Percentiles rank a stretch among this genome's conserved stretches.
phyloP scores from a whole-genome alignment of 2,113 vertebrate genomes.

The Seriola quinqueradiata region DNA sequence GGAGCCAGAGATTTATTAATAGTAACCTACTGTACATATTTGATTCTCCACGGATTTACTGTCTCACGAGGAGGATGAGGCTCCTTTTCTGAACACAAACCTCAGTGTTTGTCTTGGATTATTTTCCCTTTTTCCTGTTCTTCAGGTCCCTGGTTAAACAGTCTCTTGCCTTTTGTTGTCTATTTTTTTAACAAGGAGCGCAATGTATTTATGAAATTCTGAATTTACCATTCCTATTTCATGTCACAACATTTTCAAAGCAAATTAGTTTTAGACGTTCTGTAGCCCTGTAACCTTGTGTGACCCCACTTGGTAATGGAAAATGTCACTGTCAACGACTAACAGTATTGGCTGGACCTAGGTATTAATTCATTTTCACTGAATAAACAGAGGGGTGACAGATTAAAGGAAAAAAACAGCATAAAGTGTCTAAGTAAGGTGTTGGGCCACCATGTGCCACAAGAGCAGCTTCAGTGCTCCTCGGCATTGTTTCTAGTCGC shows the following conservation, averaged over 20 bases:
- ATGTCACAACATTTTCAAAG: not conserved
- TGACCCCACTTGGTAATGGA: not conserved
- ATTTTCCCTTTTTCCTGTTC: slow-evolving; percentile 3
- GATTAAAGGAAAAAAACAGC: too few species aligned
- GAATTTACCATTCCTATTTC: not conserved
- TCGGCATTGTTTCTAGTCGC: too few species aligned
- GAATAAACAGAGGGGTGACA: too few species aligned
- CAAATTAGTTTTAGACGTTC: too few species aligned
- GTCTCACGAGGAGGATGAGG: slow-evolving; percentile 39
- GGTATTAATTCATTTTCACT: too few species aligned
- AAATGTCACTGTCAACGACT: too few species aligned
- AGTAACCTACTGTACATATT: slow-evolving; percentile 42
- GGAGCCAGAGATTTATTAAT: slow-evolving; percentile 36
- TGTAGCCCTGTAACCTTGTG: not conserved
- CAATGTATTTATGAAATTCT: not conserved
- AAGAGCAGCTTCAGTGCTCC: too few species aligned
- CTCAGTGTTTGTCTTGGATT: slow-evolving; percentile 45
- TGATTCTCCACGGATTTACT: slow-evolving; percentile 35
- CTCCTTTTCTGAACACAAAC: slow-evolving; percentile 44
- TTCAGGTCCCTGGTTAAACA: slow-evolving; percentile 3
- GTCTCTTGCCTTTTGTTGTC: slow-evolving; percentile 4
- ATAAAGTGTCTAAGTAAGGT: too few species aligned
- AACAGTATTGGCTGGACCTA: too few species aligned
- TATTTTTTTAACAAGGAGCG: not conserved
- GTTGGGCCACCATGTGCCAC: too few species aligned